Evolutionary conservation across 2,113 vertebrate genomes (phyloP).

Genomic region (Saguinus imperator): DNA sequence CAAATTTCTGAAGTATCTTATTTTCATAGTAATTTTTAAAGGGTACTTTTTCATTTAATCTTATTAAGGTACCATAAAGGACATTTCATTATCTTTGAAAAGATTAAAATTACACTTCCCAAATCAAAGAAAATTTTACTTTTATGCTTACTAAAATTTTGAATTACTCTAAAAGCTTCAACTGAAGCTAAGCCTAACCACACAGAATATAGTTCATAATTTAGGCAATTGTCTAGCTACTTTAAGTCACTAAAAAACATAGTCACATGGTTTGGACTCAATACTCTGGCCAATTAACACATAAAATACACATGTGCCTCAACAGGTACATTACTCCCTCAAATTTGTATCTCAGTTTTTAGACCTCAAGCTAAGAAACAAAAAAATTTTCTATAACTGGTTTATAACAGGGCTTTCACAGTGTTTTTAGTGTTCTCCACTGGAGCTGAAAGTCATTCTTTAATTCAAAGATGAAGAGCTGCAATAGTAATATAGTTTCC

Average conservation of each 20-base stretch:
- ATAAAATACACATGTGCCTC: conserved; percentile 39
- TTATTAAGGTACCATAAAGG: background rate
- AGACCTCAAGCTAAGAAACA: conserved; percentile 23
- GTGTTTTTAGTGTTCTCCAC: conserved; percentile 45
- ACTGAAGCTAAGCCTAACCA: conserved; percentile 5
- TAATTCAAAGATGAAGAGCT: conserved; percentile 60
- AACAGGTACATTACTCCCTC: conserved; percentile 8
- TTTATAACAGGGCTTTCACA: background rate
- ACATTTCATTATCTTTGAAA: conserved; percentile 24
- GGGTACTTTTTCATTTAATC: conserved; percentile 14
- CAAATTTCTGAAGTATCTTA: background rate
- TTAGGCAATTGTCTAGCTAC: conserved; percentile 51
- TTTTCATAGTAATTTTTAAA: background rate
- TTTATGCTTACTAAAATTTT: conserved; percentile 63
- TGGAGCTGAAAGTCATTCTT: conserved; percentile 63
- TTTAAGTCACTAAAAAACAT: conserved; percentile 29
- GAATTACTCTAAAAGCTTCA: conserved; percentile 58
- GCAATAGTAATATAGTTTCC: conserved; percentile 41
- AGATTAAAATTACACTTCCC: conserved; percentile 17
- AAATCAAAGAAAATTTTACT: conserved; percentile 51
- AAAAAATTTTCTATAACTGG: conserved; percentile 48
- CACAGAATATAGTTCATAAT: conserved; percentile 33
- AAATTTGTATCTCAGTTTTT: conserved; percentile 50
- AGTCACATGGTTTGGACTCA: conserved; percentile 1
- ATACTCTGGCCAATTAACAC: conserved; percentile 43